Conservation (phyloP, 2,888 invertebrate species). For the Pammene aurita region DNA sequence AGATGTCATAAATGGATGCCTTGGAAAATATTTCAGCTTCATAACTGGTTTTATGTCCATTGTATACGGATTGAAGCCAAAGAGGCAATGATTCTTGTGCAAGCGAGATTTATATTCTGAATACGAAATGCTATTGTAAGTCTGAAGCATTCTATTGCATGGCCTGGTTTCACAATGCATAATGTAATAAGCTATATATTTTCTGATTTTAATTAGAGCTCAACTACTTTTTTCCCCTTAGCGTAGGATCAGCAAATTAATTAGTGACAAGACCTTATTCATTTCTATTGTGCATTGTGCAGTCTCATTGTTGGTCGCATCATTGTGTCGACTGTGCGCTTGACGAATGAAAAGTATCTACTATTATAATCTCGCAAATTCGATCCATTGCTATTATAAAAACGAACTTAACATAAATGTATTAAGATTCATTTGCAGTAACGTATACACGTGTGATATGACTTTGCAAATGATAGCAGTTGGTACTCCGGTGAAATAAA, state of each 20-base stretch:
- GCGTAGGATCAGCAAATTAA: constrained; percentile 56
- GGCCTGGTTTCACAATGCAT: constrained; percentile 19
- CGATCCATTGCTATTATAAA: background rate
- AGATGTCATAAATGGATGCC: constrained; percentile 34
- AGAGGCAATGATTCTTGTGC: constrained; percentile 17
- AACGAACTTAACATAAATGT: background rate
- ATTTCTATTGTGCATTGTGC: constrained; percentile 66
- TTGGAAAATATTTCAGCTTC: constrained; percentile 32
- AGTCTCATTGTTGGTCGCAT: constrained; percentile 33
- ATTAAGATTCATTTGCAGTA: background rate
- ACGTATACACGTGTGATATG: background rate
- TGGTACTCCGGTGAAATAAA: background rate
- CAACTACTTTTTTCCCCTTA: constrained; percentile 8
- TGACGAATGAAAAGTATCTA: constrained; percentile 31
- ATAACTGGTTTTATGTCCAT: constrained; percentile 36
- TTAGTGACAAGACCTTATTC: constrained; percentile 65
- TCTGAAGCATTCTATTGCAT: constrained; percentile 2
- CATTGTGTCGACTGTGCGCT: constrained; percentile 31
- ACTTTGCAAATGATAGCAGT: background rate
- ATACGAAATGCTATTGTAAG: background rate
- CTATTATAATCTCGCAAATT: constrained; percentile 1
- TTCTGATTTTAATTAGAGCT: constrained; percentile 5
- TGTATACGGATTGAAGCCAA: constrained; percentile 21
- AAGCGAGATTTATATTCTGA: constrained; percentile 15
- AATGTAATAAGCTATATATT: no score